Conservation (phyloP, 2,888 invertebrate genomes). For the Timandra comae region DNA sequence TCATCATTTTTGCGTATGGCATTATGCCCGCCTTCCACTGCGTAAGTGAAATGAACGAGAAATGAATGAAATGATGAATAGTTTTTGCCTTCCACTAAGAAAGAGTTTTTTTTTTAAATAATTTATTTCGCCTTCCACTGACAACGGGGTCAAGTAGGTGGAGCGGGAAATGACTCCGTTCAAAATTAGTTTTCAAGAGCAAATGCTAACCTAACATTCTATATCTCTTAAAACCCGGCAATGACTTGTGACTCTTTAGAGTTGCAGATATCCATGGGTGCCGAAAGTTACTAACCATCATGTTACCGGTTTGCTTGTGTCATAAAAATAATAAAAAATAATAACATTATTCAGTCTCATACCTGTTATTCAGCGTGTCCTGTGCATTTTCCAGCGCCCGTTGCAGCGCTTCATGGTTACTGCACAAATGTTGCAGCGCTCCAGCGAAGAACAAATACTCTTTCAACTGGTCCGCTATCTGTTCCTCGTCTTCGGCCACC, state of each 20-base stretch:
- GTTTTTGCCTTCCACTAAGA: background rate
- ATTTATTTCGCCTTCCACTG: background rate
- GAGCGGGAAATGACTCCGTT: background rate
- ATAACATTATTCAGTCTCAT: too few species aligned
- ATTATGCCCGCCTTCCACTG: background rate
- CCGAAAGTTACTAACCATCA: too few species aligned
- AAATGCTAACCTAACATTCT: too few species aligned
- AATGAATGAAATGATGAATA: background rate
- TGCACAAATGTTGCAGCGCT: conserved; percentile 84
- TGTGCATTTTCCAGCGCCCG: conserved; percentile 83
- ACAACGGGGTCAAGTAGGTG: background rate
- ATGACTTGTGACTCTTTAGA: too few species aligned
- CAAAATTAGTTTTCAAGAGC: background rate
- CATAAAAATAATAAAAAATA: too few species aligned
- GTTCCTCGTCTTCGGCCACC: conserved; percentile 87
- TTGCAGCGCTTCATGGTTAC: conserved; percentile 84
- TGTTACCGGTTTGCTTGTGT: too few species aligned
- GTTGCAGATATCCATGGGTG: too few species aligned
- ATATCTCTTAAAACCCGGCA: too few species aligned
- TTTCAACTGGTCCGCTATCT: conserved; percentile 88
- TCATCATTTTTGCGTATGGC: too few species aligned
- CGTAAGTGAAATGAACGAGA: background rate
- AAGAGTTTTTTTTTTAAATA: background rate
- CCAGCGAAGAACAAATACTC: conserved; percentile 88
- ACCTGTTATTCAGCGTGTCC: conserved; percentile 77